Percentiles rank a stretch among this genome's conserved stretches.
phyloP scores from a whole-genome alignment of 2,797 vertebrate species.

The Coendou prehensilis region DNA sequence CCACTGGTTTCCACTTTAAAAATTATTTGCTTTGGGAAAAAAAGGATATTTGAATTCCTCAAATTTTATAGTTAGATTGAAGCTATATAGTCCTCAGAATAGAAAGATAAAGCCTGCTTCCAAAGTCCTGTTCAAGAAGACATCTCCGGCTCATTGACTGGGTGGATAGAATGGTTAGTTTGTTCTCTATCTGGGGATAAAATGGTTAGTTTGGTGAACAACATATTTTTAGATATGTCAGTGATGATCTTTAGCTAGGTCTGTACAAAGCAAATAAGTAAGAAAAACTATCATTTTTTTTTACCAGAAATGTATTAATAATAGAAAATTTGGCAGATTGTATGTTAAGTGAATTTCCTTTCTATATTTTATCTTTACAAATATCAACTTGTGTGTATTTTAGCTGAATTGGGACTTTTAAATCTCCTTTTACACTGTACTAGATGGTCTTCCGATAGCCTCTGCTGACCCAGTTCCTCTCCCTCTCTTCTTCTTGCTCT shows the following conservation, averaged over 20 bases:
- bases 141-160: neutral
- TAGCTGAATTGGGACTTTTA: constrained; percentile 21
- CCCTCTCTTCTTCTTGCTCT: neutral
- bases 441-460: neutral
- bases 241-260: neutral
- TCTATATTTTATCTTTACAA: constrained; percentile 55
- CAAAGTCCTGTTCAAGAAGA: neutral
- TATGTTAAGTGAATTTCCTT: constrained; percentile 32
- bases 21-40: neutral
- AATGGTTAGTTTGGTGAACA: neutral
- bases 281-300: neutral
- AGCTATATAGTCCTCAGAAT: neutral
- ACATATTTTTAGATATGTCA: neutral
- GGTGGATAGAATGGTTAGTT: neutral
- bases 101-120: neutral
- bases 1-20: neutral
- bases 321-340: neutral
- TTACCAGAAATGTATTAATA: constrained; percentile 42
- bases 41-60: neutral
- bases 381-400: neutral
- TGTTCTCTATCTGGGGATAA: neutral
- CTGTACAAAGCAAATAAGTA: neutral
- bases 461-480: neutral
- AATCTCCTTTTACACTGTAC: neutral
- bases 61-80: neutral